Base-by-base conservation (phyloP, 1,140 invertebrate species). In the Ips nitidus region DNA sequence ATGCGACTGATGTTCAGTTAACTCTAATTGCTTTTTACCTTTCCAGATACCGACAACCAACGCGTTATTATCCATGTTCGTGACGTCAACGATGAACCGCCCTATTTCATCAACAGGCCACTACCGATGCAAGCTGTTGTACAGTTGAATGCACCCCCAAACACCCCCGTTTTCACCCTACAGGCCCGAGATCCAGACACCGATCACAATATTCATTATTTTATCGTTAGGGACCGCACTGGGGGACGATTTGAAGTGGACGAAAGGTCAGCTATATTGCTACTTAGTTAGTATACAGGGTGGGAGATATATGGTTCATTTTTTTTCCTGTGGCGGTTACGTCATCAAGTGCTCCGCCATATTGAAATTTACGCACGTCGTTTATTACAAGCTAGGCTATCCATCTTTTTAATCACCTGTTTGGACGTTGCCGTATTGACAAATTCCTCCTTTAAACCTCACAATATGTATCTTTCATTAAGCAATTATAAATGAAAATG, bases 51-150 rank as follows among this genome's bases (percentile, higher is more conserved):
- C 68, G 94, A 96, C 84, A 95, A 95, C 82, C 94, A 97, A 79
- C 87, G 94, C 43, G 94, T 97, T 6, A 96, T 97, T 74, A 95
- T 97, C 77, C 93, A 94, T 81, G 92, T 97, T 66, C 94, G 94
- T 82, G 94, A 97, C 81, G 91, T 96, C n/a, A 97, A 97, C 81
- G 94, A 97, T 81, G 95, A 97, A 82, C 90, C 92, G 1, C 95
- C 95, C 1, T 96, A 97, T 81, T 97, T 98, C 83, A 95, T 97
- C 84, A 98, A 97, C 82, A 86, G 92, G 2, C 94, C 95, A 0
- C 82, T 96, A 68, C 94, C 94, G n/a, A 97, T 97, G 94, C 93
- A 97, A 81, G 93, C 95, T 2, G 94, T 97, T 60, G 94, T 98
- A 0, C 94, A 97, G 78, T 85, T 97, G 22, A 98, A 98, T 77